Evolutionary conservation across 2,113 vertebrate genomes (phyloP).

Genomic region (Corythoichthys intestinalis): DNA sequence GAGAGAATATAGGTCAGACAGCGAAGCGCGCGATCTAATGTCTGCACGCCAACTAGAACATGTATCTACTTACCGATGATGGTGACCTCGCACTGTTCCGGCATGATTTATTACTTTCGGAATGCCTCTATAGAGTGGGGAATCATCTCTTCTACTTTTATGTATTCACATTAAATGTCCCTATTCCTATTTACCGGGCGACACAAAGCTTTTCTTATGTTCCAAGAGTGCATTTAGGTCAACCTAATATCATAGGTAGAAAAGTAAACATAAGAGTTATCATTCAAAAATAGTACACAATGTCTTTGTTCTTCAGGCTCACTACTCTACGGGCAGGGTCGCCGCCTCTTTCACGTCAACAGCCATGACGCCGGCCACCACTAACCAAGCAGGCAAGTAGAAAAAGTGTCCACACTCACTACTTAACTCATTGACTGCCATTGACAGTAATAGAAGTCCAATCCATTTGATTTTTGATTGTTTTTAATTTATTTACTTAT

Average conservation of each 20-base stretch:
- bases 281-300: not conserved
- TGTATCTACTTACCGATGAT: not conserved
- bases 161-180: not conserved
- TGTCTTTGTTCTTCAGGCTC: constrained; percentile 74
- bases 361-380: constrained; percentile 89
- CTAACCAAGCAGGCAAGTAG: constrained; percentile 84
- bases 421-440: no score
- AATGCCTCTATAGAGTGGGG: not conserved
- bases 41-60: constrained; percentile 51
- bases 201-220: not conserved
- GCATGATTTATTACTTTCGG: not conserved
- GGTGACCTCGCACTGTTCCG: not conserved
- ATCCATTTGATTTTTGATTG: no score
- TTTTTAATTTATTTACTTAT: not conserved
- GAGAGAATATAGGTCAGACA: constrained; percentile 51
- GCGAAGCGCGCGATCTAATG: constrained; percentile 43
- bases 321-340: constrained; percentile 94
- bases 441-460: no score
- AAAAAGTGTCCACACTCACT: not conserved
- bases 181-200: no score
- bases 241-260: not conserved
- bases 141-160: constrained; percentile 15
- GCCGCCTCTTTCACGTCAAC: constrained; percentile 97
- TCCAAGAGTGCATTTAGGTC: not conserved
- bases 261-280: not conserved